Percentiles rank a stretch among this genome's conserved stretches.
Conservation (phyloP, 2,113 vertebrate genomes). For the Acanthisitta chloris region DNA sequence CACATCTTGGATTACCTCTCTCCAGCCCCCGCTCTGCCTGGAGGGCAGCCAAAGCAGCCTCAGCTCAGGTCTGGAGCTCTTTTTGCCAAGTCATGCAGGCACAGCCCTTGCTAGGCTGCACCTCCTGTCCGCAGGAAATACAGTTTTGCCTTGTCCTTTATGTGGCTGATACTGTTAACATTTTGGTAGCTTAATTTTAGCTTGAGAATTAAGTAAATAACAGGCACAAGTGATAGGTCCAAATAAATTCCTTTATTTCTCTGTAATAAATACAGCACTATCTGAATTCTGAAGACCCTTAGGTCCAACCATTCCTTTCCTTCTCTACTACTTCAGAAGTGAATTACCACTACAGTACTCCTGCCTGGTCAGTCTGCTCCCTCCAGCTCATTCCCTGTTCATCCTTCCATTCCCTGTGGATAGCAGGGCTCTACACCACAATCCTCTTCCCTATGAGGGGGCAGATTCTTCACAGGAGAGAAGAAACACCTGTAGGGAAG, state of each 20-base stretch:
- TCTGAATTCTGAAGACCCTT: neutral
- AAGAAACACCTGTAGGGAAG: conserved; percentile 50
- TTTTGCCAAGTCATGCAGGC: neutral
- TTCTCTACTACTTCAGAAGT: neutral
- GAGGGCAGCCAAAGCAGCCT: neutral
- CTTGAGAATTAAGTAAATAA: neutral
- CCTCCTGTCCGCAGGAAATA: neutral
- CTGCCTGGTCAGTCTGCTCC: neutral
- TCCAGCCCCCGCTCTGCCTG: neutral
- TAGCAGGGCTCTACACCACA: neutral
- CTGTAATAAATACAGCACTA: neutral
- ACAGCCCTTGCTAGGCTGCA: neutral
- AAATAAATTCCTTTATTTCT: conserved; percentile 51
- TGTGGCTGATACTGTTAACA: rapidly evolving
- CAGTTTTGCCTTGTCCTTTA: neutral
- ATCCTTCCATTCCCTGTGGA: neutral
- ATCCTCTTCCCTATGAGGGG: neutral
- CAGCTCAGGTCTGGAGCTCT: neutral
- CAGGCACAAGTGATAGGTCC: neutral
- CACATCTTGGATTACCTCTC: neutral
- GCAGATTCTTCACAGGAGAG: conserved; percentile 58
- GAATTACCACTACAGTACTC: neutral
- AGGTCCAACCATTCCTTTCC: neutral
- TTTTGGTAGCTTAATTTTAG: neutral
- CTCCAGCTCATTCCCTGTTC: neutral